Percentiles rank a stretch among this genome's conserved stretches.
Conservation (phyloP, 2,797 vertebrate species). For the Molossus molossus region DNA sequence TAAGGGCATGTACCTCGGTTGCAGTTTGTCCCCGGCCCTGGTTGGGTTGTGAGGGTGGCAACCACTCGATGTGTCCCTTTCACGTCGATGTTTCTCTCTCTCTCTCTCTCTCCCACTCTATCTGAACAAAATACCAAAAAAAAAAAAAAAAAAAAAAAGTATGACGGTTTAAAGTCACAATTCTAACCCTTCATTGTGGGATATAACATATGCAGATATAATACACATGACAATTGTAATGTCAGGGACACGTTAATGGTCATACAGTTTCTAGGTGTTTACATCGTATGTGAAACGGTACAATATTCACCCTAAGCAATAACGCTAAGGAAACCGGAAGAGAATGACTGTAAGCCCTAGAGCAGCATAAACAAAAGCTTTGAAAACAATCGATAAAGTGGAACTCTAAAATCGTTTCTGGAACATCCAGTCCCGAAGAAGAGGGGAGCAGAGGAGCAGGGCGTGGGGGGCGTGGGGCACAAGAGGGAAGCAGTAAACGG, state of each 20-base stretch:
- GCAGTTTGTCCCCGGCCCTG: too few species aligned
- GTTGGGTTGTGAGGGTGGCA: too few species aligned
- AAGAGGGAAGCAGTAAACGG: background rate
- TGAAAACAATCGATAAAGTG: background rate
- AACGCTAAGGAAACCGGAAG: background rate
- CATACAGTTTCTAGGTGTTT: background rate
- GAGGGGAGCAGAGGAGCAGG: background rate
- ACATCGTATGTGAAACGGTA: background rate
- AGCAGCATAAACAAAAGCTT: background rate
- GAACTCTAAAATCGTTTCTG: slow-evolving; percentile 43
- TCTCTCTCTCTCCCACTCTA: too few species aligned
- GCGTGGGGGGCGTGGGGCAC: background rate
- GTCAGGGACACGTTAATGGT: background rate
- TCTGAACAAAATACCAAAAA: too few species aligned
- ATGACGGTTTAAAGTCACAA: too few species aligned
- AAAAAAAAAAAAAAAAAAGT: background rate
- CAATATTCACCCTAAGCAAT: background rate
- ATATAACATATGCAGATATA: too few species aligned
- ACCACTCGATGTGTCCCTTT: too few species aligned
- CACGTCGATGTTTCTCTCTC: too few species aligned
- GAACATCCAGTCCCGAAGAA: background rate
- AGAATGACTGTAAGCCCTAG: background rate
- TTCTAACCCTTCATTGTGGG: too few species aligned
- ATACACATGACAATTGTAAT: too few species aligned
- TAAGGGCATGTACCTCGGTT: too few species aligned